Conservation (phyloP, 2,113 vertebrate genomes). For the Aplodontia rufa region DNA sequence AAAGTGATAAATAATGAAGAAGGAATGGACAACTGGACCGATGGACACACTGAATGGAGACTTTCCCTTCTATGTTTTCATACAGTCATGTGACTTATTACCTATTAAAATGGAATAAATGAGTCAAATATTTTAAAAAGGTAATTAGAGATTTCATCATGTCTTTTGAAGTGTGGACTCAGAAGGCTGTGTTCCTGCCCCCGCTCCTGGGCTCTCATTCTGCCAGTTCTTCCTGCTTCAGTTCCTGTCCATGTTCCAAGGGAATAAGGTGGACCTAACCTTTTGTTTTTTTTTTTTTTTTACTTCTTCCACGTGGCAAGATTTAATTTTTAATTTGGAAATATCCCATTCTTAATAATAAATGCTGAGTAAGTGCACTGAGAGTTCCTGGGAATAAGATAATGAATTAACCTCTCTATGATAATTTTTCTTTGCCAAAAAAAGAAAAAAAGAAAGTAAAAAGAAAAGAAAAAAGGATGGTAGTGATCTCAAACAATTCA, state of each 20-base stretch:
- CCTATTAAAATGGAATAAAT: neutral
- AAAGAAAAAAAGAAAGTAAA: too few species aligned
- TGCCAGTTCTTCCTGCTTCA: neutral
- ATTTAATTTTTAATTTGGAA: conserved; percentile 19
- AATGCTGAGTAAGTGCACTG: neutral
- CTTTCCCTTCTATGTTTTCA: neutral
- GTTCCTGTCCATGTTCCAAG: neutral
- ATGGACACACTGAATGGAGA: neutral
- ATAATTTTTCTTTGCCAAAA: neutral
- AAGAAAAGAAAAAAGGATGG: neutral
- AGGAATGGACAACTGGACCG: neutral
- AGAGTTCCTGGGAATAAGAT: neutral
- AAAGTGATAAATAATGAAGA: neutral
- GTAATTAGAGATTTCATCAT: conserved; percentile 1
- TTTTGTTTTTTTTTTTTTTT: conserved; percentile 24
- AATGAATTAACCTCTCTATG: neutral
- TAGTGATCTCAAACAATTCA: neutral
- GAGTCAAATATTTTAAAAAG: neutral
- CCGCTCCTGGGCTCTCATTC: neutral
- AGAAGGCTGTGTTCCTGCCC: neutral
- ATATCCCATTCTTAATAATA: neutral
- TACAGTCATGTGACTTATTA: neutral
- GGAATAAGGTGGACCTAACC: neutral
- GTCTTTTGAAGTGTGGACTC: conserved; percentile 6
- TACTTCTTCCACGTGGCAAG: neutral